A percentile compares a stretch with the other conserved stretches of the same genome.
These are phyloP conservation scores for Erebia aethiops DNA, from an alignment of 2,888 invertebrate species.

Conservation along the genomic window DNA sequence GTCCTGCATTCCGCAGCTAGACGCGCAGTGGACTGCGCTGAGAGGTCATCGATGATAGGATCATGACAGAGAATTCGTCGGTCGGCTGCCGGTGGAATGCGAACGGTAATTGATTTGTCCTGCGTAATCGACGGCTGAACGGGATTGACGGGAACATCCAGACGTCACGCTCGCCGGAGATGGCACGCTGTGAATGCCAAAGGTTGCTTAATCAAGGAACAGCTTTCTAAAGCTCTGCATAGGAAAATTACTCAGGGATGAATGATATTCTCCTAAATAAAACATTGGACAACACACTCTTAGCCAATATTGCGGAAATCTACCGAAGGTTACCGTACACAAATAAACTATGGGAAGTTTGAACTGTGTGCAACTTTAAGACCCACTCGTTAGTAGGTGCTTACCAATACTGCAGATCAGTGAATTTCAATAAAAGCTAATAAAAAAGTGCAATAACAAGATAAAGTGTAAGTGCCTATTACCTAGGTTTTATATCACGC, in stretches of 20 bases:
- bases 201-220: background rate
- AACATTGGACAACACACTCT: no score
- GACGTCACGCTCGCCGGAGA: constrained; percentile 55
- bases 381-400: no score
- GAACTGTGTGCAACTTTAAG: no score
- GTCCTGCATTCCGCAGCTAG: constrained; percentile 63
- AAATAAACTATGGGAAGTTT: no score
- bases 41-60: constrained; percentile 72
- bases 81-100: constrained; percentile 74
- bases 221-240: background rate
- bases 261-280: background rate
- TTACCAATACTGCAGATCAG: no score
- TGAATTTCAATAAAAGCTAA: background rate
- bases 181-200: constrained; percentile 30
- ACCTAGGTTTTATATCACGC: constrained; percentile 14
- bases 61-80: constrained; percentile 80
- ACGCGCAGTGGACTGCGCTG: constrained; percentile 54
- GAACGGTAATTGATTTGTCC: constrained; percentile 81
- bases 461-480: background rate
- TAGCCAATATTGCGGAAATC: background rate
- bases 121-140: constrained; percentile 72
- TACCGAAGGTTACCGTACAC: no score
- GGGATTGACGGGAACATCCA: constrained; percentile 74
- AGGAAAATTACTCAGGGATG: background rate
- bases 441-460: background rate